Evolutionary conservation across 2,888 invertebrate genomes (phyloP), one percentile per base, ranked within the genome.

Genomic region (Leucophenga montana): DNA sequence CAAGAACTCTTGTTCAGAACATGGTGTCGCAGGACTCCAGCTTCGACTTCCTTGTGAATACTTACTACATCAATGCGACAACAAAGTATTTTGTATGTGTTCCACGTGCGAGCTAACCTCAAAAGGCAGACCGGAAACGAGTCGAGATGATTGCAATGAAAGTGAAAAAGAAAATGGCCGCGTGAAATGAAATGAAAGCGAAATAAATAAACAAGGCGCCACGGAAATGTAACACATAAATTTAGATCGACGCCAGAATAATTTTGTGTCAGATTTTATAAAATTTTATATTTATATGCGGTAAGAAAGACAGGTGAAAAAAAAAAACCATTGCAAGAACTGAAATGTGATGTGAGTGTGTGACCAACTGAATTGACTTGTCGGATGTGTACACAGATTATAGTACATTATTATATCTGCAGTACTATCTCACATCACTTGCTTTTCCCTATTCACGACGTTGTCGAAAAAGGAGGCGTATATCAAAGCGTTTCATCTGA

Each of bases 181-280:
- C 13, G 16, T n/a, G 33, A 33, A 33, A 33, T 33, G 9, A 39
- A 39, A 39, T 39, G 39, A 39, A 39, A 39, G 39, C 39, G 39
- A 39, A 39, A 39, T 39, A 50, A 18, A 50, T 16, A 50, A 50
- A 50, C 18, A 16, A 27, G n/a, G 31, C 31, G n/a, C 33, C 33
- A 74, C 83, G 81, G 84, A 82, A 85, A 84, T 82, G 81, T 82
- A 85, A 77, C 83, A 82, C 85, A 85, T 84, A 82, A 82, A 82
- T 82, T 85, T 84, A 78, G 85, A 79, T 75, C 83, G 85, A 78
- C 77, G 85, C 80, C 78, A 81, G 75, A 79, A 84, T 79, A 79
- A 75, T 64, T 33, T 62, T 53, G 56, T 39, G 62, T 68, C 68
- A 68, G 53, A 59, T 33, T 39, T 68, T 33, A 13, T 44, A 27